A percentile compares a stretch with the other conserved stretches of the same genome.
Evolutionary conservation across 37 sponge, comb jelly and placozoan species (phyloP).

Genomic region (Halisarca cf. caerulea): DNA sequence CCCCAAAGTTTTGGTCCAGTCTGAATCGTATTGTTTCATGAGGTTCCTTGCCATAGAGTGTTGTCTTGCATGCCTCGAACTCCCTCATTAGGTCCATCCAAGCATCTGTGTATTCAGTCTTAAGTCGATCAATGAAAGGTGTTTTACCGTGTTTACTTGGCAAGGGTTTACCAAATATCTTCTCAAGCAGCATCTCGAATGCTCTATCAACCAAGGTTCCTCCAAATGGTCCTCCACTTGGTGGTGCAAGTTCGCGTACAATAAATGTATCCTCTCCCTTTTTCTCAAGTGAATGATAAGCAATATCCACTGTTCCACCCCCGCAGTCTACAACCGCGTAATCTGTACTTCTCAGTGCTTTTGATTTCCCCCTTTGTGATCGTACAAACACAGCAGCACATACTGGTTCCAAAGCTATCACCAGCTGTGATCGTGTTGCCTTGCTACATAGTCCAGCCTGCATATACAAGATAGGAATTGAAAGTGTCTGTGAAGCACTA

Average conservation of each 20-base stretch:
- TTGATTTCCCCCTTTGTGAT: not conserved
- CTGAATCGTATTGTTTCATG: not conserved
- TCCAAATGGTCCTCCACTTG: constrained; percentile 29
- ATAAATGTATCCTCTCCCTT: not conserved
- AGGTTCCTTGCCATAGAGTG: not conserved
- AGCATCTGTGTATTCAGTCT: not conserved
- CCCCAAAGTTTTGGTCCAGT: not conserved
- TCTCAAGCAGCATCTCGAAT: constrained; percentile 9
- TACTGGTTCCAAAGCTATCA: constrained; percentile 13
- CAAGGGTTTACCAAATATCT: not conserved
- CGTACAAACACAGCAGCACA: constrained; percentile 18
- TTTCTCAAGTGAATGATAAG: not conserved
- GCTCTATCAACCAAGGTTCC: not conserved
- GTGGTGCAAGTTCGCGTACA: not conserved
- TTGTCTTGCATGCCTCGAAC: constrained; percentile 3
- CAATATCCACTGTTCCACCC: constrained; percentile 33
- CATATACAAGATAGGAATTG: too few species aligned
- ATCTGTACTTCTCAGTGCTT: not conserved
- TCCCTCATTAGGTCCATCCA: not conserved
- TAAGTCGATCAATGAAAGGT: not conserved
- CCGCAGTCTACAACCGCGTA: constrained; percentile 31
- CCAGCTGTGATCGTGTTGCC: not conserved
- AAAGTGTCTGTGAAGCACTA: too few species aligned
- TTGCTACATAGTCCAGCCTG: constrained; percentile 20
- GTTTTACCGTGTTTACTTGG: not conserved